Conservation (phyloP, 1,140 invertebrate species). For the Forficula auricularia region DNA sequence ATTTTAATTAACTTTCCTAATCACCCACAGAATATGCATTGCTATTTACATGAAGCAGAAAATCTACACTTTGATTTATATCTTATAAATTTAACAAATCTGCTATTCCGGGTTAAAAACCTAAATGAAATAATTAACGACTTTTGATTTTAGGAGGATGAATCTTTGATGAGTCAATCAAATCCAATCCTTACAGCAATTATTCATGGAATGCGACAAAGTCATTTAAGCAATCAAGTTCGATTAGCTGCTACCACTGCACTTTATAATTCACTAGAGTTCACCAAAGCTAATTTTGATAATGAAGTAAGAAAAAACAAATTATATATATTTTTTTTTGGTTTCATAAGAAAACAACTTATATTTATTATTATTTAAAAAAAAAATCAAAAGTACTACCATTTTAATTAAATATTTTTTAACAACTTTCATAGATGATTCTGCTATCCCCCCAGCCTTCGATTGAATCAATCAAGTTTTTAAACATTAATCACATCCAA, state of each 20-base stretch:
- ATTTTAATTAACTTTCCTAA: too few species aligned
- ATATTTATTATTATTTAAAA: neutral
- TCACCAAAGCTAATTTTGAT: constrained; percentile 96
- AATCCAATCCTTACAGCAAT: constrained; percentile 97
- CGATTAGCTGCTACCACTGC: constrained; percentile 90
- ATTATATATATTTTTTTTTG: constrained; percentile 3
- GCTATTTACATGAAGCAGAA: too few species aligned
- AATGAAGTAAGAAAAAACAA: constrained; percentile 47
- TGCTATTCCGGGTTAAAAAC: too few species aligned
- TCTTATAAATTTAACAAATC: too few species aligned
- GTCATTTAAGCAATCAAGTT: constrained; percentile 67
- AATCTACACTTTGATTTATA: too few species aligned
- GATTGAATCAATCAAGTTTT: too few species aligned
- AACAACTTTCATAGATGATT: too few species aligned
- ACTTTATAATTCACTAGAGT: constrained; percentile 94
- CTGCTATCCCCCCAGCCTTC: too few species aligned
- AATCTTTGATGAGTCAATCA: constrained; percentile 75
- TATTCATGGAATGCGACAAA: constrained; percentile 88
- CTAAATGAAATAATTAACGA: neutral
- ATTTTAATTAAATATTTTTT: too few species aligned
- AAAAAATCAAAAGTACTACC: constrained; percentile 2
- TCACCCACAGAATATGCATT: too few species aligned
- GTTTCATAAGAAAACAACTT: neutral
- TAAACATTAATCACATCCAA: too few species aligned
- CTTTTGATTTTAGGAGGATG: constrained; percentile 49